Evolutionary conservation across 2,888 invertebrate genomes (phyloP).

Genomic region (Heliconius erato): DNA sequence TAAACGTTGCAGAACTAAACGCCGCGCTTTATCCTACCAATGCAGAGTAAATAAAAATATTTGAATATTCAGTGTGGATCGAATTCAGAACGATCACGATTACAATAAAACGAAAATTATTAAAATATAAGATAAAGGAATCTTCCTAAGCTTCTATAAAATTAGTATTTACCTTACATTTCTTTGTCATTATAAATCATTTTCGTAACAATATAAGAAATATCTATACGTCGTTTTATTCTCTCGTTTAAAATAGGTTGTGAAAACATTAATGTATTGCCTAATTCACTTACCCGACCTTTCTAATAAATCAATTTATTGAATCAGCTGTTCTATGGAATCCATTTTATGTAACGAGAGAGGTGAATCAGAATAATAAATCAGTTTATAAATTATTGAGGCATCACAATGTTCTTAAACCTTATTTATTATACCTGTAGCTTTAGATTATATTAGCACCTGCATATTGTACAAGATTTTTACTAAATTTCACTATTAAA

Average conservation of each 20-base stretch:
- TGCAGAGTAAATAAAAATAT: not conserved
- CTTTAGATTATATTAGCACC: not conserved
- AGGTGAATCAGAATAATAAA: constrained; percentile 2
- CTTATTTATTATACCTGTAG: not conserved
- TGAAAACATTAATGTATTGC: constrained; percentile 28
- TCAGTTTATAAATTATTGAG: constrained; percentile 5
- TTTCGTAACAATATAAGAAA: not conserved
- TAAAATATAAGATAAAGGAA: too few species aligned
- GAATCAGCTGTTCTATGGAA: constrained; percentile 13
- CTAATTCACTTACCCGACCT: constrained; percentile 31
- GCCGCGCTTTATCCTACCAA: too few species aligned
- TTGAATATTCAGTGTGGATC: not conserved
- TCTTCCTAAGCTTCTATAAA: not conserved
- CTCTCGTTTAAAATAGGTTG: not conserved
- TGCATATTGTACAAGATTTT: not conserved
- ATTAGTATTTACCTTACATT: not conserved
- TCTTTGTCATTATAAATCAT: not conserved
- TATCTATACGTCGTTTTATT: not conserved
- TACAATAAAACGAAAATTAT: too few species aligned
- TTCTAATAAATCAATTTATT: constrained; percentile 19
- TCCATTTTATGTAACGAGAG: constrained; percentile 7
- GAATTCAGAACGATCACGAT: too few species aligned
- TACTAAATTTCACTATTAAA: not conserved
- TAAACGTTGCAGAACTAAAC: too few species aligned
- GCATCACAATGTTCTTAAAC: not conserved